Conservation (phyloP, 2,113 vertebrate genomes). For the Elephas maximus region DNA sequence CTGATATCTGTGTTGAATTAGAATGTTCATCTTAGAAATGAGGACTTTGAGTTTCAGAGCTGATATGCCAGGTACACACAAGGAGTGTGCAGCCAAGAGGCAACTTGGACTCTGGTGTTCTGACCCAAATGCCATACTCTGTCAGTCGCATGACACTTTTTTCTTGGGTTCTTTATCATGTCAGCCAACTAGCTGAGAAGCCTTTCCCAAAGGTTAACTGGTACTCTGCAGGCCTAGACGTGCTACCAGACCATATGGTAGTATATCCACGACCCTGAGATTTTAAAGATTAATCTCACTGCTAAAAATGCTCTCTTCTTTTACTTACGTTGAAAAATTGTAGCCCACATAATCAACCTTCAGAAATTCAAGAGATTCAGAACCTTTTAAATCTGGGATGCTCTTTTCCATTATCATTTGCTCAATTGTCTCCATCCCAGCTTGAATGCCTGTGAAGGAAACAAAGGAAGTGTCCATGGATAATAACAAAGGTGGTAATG, state of each 20-base stretch:
- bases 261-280: not conserved
- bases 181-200: not conserved
- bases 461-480: not conserved
- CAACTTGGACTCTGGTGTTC: not conserved
- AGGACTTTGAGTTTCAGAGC: not conserved
- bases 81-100: not conserved
- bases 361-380: conserved; percentile 79
- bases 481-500: not conserved
- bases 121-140: not conserved
- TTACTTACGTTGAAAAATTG: conserved; percentile 83
- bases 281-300: not conserved
- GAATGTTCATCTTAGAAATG: not conserved
- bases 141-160: not conserved
- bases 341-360: conserved; percentile 82
- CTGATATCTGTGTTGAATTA: not conserved
- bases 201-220: not conserved
- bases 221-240: not conserved
- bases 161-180: not conserved
- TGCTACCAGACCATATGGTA: not conserved
- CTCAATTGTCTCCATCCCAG: conserved; percentile 68
- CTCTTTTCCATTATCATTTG: conserved; percentile 65
- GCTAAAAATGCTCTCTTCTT: not conserved
- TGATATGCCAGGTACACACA: not conserved
- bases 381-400: conserved; percentile 74
- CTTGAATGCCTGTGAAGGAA: conserved; percentile 72